Evolutionary conservation across 2,113 vertebrate species (phyloP).

Genomic region (Scartelaos histophorus): DNA sequence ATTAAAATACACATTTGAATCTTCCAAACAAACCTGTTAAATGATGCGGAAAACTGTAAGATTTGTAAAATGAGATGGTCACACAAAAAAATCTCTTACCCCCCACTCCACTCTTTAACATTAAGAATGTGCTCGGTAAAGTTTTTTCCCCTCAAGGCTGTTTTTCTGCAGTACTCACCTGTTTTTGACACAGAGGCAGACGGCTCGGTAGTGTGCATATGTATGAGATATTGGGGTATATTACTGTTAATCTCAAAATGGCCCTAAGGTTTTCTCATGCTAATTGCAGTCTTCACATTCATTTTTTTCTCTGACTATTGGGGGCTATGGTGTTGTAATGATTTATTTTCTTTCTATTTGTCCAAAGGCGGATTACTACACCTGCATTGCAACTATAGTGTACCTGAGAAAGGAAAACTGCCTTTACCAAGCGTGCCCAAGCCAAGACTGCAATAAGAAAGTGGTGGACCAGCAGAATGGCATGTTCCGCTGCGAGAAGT

Average conservation of each 20-base stretch:
- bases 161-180: constrained; percentile 28
- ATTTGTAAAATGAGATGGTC: too few species aligned
- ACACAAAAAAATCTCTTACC: too few species aligned
- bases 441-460: constrained; percentile 96
- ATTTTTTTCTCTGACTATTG: background rate
- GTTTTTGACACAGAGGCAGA: constrained; percentile 35
- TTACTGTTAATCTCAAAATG: background rate
- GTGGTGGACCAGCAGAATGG: constrained; percentile 96
- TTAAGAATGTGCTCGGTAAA: constrained; percentile 15
- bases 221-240: constrained; percentile 1
- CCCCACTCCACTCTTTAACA: constrained; percentile 30
- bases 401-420: constrained; percentile 95
- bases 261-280: background rate
- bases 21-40: too few species aligned
- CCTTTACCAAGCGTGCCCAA: constrained; percentile 94
- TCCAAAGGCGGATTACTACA: constrained; percentile 91
- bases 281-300: background rate
- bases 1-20: too few species aligned
- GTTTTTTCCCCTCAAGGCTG: constrained; percentile 30
- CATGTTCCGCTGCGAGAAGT: constrained; percentile 95
- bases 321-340: background rate
- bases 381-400: constrained; percentile 87
- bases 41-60: too few species aligned
- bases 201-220: constrained; percentile 34
- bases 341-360: background rate